Evolutionary conservation across 2,888 invertebrate genomes (phyloP), one percentile per base, ranked within the genome.

Genomic region (Smittia sp.): DNA sequence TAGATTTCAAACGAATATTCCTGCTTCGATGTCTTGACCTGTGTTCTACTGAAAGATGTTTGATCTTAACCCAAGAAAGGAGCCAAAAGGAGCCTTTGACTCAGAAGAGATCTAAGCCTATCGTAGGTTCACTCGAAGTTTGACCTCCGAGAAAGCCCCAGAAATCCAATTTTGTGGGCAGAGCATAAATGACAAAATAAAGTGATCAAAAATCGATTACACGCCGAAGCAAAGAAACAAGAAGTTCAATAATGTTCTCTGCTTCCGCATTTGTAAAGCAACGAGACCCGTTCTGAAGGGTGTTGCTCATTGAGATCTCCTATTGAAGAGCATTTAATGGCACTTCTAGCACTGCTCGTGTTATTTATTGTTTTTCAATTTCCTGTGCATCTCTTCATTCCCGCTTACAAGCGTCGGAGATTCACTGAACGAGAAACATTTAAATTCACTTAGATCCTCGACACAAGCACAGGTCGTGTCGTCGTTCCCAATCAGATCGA

Each of bases 121-220:
- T n/a, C n/a, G n/a, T n/a, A n/a, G n/a, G n/a, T n/a, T n/a, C n/a
- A n/a, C n/a, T n/a, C n/a, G n/a, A n/a, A n/a, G n/a, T n/a, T n/a
- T n/a, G n/a, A n/a, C n/a, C n/a, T n/a, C n/a, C n/a, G n/a, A 62
- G 24, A 62, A 62, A n/a, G n/a, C n/a, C n/a, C n/a, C n/a, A n/a
- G n/a, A n/a, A 67, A 67, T 39, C 41, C 41, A 67, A 67, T 67
- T 67, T 67, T n/a, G 22, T 15, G 39, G 6, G 24, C 24, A 24
- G 1, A 22, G 58, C 46, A 7, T 2, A 69, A 69, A 54, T 69
- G 69, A 52, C 69, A 52, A 54, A 52, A 69, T 69, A 54, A 69
- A 69, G 69, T 69, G 69, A 69, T 69, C 69, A 69, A 69, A 69
- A 69, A 69, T 69, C 69, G 54, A 69, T 69, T 69, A 69, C 52